A percentile compares a stretch with the other conserved stretches of the same genome.
These are phyloP conservation scores for Halcyon chelicuti DNA, from an alignment of 2,797 vertebrate genomes.

Conservation along the genomic window DNA sequence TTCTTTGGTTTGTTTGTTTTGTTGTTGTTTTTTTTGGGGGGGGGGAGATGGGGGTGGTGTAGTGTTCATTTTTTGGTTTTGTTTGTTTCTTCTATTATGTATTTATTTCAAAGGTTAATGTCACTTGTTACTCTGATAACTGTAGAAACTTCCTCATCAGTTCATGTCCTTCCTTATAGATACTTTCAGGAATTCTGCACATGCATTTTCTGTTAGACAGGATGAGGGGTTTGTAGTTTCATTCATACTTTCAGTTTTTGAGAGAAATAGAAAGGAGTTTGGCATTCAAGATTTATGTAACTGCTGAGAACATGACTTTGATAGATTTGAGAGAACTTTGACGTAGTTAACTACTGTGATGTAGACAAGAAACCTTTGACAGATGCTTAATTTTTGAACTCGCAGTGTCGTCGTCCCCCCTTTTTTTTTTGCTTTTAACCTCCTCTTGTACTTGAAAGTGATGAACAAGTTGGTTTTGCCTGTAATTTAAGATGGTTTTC, in stretches of 20 bases:
- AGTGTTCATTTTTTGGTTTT: too few relatives aligned
- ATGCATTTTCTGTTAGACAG: background rate
- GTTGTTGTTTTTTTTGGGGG: too few relatives aligned
- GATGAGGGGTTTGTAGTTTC: background rate
- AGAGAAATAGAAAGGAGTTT: background rate
- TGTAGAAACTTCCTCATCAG: background rate
- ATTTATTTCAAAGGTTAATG: background rate
- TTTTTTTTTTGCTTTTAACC: background rate
- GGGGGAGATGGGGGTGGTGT: too few relatives aligned
- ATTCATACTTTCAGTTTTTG: background rate
- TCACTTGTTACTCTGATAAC: background rate
- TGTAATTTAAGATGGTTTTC: background rate
- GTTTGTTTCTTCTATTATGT: too few relatives aligned
- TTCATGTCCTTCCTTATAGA: background rate
- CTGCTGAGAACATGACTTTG: background rate
- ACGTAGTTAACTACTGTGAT: background rate
- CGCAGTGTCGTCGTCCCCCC: background rate
- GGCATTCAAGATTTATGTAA: background rate
- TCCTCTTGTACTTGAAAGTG: background rate
- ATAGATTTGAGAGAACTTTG: conserved; percentile 2
- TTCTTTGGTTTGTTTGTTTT: too few relatives aligned
- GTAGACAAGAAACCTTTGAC: background rate
- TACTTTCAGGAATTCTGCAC: background rate
- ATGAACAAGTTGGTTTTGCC: background rate
- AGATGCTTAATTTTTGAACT: background rate